Evolutionary conservation across 2,888 invertebrate genomes (phyloP).

Genomic region (Spisula solida): DNA sequence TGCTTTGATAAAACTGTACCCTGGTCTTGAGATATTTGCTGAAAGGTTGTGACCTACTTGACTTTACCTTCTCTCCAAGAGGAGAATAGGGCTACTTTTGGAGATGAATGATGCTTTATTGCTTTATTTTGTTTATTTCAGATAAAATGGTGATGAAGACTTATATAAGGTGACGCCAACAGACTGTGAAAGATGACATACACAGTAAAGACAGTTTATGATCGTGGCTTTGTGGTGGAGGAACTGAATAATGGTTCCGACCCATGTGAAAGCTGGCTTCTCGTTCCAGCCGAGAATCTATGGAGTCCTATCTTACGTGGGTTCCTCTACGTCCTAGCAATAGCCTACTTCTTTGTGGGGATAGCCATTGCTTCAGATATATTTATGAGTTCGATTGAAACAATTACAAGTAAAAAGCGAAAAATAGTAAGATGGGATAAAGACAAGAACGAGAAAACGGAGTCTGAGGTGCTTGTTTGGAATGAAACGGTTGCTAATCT

Average conservation of each 20-base stretch:
- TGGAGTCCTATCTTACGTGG: slow-evolving; percentile 82
- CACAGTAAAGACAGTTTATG: slow-evolving; percentile 72
- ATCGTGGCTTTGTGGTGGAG: slow-evolving; percentile 83
- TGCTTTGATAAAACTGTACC: no score
- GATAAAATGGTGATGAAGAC: not conserved
- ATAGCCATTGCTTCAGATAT: slow-evolving; percentile 86
- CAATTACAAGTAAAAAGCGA: slow-evolving; percentile 85
- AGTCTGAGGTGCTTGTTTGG: slow-evolving; percentile 85
- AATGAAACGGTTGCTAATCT: slow-evolving; percentile 87
- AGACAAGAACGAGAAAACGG: slow-evolving; percentile 81
- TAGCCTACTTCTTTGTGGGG: slow-evolving; percentile 85
- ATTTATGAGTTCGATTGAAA: slow-evolving; percentile 86
- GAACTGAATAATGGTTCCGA: slow-evolving; percentile 67
- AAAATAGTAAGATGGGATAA: slow-evolving; percentile 84
- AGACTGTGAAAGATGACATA: slow-evolving; percentile 36
- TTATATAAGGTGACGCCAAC: slow-evolving; percentile 1
- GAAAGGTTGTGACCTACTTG: no score
- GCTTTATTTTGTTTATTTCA: not conserved
- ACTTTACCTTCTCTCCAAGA: no score
- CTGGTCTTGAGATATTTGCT: no score
- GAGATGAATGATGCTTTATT: no score
- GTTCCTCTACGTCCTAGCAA: slow-evolving; percentile 84
- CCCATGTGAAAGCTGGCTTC: slow-evolving; percentile 82
- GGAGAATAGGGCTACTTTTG: no score
- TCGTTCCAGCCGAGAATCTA: slow-evolving; percentile 86